Base-by-base conservation (phyloP, 2,797 vertebrate genomes). In the Propithecus deckenii region DNA sequence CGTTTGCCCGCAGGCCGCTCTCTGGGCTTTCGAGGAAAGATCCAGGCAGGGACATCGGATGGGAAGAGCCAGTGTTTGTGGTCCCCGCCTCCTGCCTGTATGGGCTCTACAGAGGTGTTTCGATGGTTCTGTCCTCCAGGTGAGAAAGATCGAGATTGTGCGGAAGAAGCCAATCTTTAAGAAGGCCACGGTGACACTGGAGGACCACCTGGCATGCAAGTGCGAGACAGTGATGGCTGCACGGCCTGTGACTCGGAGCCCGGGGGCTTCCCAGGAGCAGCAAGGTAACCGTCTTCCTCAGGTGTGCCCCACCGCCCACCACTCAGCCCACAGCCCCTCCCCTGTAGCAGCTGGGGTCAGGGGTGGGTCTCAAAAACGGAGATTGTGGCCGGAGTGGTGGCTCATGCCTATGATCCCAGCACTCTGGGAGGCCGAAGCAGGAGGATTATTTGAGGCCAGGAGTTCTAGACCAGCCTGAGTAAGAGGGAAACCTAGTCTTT, bases 131-230 rank as follows among this genome's bases (percentile, higher is more conserved):
- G 63, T 74, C 76, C 57, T 96, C 48, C 95, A 99, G 99, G 99
- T 99, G 97, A 99, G 98, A 55, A 99, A 99, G 98, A 99, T 99
- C 0, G 99, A 99, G 98, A 99, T 99, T 63, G 97, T 99, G 28
- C 99, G 99, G 97, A 98, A 59, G 98, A 99, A 98, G 95, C 92
- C 99, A 23, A 97, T 96, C 96, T 99, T 99, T 23, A 99, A 99
- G 88, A 99, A 99, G 97, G 99, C 98, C 11, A 74, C 99, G 2
- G 99, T 99, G 98, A 98, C 99, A 13, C 99, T 99, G 98, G 99
- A 99, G 86, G 99, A 99, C 98, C 99, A 99, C 0, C 95, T 99
- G 97, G 99, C 98, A 48, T 99, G 99, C 97, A 98, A 98, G 93
- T 99, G 99, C 95, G 99, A 99, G 79, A 79, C 98, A 0, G 94